Conservation (phyloP, 2,113 vertebrate species). For the Raja brachyura region DNA sequence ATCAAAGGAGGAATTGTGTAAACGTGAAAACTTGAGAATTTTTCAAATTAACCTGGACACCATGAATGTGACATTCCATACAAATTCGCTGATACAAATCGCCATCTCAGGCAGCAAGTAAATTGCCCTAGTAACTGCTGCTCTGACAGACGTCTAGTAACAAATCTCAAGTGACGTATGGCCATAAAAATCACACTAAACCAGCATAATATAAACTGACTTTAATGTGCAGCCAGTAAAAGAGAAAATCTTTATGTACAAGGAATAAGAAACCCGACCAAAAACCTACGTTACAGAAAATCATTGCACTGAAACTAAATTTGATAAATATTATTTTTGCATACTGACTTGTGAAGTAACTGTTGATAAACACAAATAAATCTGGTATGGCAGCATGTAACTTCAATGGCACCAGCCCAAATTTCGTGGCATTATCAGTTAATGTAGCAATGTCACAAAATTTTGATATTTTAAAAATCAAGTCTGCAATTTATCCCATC, state of each 20-base stretch:
- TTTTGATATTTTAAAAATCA: too few species aligned
- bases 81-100: neutral
- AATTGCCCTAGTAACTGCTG: neutral
- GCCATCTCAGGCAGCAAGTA: neutral
- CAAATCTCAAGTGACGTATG: neutral
- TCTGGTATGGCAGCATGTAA: neutral
- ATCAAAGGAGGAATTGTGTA: neutral
- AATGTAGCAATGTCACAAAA: too few species aligned
- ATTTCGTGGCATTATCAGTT: neutral
- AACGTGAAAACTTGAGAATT: neutral
- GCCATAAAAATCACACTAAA: neutral
- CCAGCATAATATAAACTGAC: neutral
- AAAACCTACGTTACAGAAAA: neutral
- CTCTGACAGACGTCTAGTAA: neutral
- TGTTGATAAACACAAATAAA: constrained; percentile 4
- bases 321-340: neutral
- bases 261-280: neutral
- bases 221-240: neutral
- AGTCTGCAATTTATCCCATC: too few species aligned
- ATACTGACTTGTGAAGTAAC: neutral
- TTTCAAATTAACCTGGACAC: neutral
- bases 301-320: neutral
- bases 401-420: neutral
- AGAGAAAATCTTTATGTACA: neutral
- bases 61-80: neutral